Evolutionary conservation across 2,113 vertebrate genomes (phyloP), one percentile per base, ranked within the genome.

Genomic region (Passerina amoena): DNA sequence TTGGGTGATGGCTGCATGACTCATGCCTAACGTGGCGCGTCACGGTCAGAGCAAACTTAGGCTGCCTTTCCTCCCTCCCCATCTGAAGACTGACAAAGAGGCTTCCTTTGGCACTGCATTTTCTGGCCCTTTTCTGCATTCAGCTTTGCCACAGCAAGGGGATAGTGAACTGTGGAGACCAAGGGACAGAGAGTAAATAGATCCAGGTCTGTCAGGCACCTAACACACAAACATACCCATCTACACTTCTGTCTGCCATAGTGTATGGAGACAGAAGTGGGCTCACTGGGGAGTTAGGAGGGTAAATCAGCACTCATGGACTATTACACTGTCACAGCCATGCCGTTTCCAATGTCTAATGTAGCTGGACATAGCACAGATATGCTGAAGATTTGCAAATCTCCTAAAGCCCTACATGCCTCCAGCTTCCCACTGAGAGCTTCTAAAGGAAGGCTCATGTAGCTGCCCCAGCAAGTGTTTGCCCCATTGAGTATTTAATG

Each of bases 401-500:
- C n/a, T 66, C 56, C n/a, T 31, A n/a, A 66, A 78, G 63, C 72
- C 37, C 71, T 82, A 88, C 76, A 69, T 64, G 82, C 53, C 73
- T 95, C 53, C 89, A 94, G 81, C 61, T 92, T 95, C 88, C 84
- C 61, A 57, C 81, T 64, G 93, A 72, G 80, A 92, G 28, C 48
- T 92, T 92, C 73, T 92, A 88, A 92, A 91, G 84, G 88, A 95
- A 17, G 11, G 92, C 70, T 91, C 2, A 1, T 1, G 11, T 75
- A 86, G 91, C 86, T 83, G 93, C 83, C 92, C 84, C 73, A 69
- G 70, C 38, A n/a, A 90, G 80, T 11, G 77, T 38, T 57, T 95
- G 92, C 86, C 84, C 94, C 95, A 97, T 91, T 92, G 92, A 94
- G 91, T 38, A 71, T 86, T 94, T 92, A 96, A 96, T 82, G 95